Conservation (phyloP, 2,888 invertebrate genomes). For the Caenorhabditis uteleia region DNA sequence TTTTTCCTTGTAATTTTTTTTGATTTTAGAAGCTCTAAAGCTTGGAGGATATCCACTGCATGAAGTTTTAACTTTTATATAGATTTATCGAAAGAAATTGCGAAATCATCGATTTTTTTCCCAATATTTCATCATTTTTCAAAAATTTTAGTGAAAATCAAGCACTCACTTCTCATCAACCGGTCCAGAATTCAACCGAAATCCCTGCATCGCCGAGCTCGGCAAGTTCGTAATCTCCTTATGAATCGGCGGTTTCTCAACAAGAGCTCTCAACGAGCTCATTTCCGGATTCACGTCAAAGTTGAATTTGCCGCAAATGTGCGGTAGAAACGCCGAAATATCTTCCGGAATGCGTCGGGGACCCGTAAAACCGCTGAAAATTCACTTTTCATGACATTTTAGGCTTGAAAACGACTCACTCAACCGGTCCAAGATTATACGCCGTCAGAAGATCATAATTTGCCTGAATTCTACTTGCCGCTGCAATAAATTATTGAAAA, state of each 20-base stretch:
- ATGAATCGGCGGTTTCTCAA: slow-evolving; percentile 60
- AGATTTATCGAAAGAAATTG: too few relatives aligned
- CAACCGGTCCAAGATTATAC: slow-evolving; percentile 43
- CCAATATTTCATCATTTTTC: too few relatives aligned
- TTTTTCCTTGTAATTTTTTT: too few relatives aligned
- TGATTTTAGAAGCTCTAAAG: too few relatives aligned
- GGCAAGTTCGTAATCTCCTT: slow-evolving; percentile 53
- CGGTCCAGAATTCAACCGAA: slow-evolving; percentile 48
- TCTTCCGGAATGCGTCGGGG: slow-evolving; percentile 42
- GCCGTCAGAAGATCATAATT: slow-evolving; percentile 49
- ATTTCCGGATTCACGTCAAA: slow-evolving; percentile 41
- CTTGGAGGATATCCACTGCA: too few relatives aligned
- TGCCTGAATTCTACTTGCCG: slow-evolving; percentile 41
- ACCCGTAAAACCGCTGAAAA: slow-evolving; percentile 26
- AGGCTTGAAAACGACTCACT: slow-evolving; percentile 3
- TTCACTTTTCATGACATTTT: background rate
- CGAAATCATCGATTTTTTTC: too few relatives aligned
- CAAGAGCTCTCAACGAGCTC: slow-evolving; percentile 48
- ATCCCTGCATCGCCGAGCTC: slow-evolving; percentile 48
- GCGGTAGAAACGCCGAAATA: slow-evolving; percentile 55
- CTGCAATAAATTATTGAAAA: slow-evolving; percentile 28
- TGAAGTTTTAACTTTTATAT: too few relatives aligned
- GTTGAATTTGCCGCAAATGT: slow-evolving; percentile 55
- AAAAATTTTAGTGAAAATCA: background rate
- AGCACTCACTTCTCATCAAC: slow-evolving; percentile 49